phyloP scores from a whole-genome alignment of 2,888 invertebrate species.

The Trichopoda pennipes region DNA sequence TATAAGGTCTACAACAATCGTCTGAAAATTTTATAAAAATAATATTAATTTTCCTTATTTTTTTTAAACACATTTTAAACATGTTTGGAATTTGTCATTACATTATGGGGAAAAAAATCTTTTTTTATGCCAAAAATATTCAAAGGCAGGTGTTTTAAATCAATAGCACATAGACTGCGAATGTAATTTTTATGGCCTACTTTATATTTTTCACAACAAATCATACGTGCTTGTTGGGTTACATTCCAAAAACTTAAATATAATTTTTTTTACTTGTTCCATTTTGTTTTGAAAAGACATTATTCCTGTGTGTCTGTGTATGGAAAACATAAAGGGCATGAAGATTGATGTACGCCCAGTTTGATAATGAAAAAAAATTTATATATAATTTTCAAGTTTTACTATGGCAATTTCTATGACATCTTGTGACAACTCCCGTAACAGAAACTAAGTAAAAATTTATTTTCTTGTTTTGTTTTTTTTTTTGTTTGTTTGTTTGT shows the following conservation, averaged over 20 bases:
- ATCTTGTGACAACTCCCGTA: constrained; percentile 59
- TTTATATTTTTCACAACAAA: not conserved
- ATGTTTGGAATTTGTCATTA: too few species aligned
- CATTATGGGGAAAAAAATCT: too few species aligned
- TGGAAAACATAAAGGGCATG: constrained; percentile 49
- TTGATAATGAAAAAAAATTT: constrained; percentile 65
- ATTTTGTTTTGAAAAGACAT: constrained; percentile 42
- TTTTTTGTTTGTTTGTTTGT: constrained; percentile 12
- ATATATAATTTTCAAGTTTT: constrained; percentile 49
- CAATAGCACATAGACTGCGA: too few species aligned
- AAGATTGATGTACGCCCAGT: constrained; percentile 67
- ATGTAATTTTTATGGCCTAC: not conserved
- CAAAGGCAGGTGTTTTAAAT: too few species aligned
- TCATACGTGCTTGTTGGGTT: constrained; percentile 16
- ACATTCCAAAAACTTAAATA: constrained; percentile 6
- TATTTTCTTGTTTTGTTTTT: not conserved
- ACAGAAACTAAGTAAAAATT: constrained; percentile 14
- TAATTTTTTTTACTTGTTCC: not conserved
- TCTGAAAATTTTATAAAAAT: too few species aligned
- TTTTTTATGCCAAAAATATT: too few species aligned
- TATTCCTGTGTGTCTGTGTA: constrained; percentile 32
- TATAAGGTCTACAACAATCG: too few species aligned
- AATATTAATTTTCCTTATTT: too few species aligned
- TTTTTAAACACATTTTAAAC: too few species aligned
- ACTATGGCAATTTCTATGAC: constrained; percentile 50